Evolutionary conservation across 2,888 invertebrate genomes (phyloP).

Genomic region (Agrotis ipsilon): DNA sequence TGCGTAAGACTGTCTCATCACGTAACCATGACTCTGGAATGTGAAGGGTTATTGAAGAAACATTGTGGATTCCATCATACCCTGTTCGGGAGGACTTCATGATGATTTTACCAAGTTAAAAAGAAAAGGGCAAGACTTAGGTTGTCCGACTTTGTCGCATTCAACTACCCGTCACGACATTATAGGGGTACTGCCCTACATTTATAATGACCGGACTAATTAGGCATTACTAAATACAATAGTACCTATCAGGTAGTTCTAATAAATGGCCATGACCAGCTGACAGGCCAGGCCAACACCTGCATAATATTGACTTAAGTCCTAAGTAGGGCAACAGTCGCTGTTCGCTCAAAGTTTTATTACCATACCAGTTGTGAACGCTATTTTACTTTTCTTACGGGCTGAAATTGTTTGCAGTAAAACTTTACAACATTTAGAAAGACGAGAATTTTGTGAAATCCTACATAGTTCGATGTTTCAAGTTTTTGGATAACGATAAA

Average conservation of each 20-base stretch:
- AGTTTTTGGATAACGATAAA: too few relatives aligned
- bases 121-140: background rate
- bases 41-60: too few relatives aligned
- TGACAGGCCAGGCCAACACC: constrained; percentile 41
- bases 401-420: constrained; percentile 18
- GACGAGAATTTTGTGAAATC: constrained; percentile 9
- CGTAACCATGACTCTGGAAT: too few relatives aligned
- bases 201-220: background rate
- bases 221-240: too few relatives aligned
- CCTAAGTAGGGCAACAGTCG: constrained; percentile 48
- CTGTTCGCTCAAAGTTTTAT: constrained; percentile 46
- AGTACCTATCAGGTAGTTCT: background rate
- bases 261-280: constrained; percentile 24
- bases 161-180: background rate
- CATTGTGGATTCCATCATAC: too few relatives aligned
- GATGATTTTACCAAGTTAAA: too few relatives aligned
- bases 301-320: constrained; percentile 51
- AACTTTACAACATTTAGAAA: constrained; percentile 19
- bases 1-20: too few relatives aligned
- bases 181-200: background rate
- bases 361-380: constrained; percentile 22
- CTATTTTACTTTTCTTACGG: constrained; percentile 31
- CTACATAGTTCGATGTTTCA: background rate
- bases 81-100: too few relatives aligned
- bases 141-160: background rate